Conservation (phyloP, 2,113 vertebrate species). For the Pogonocichla stellata region DNA sequence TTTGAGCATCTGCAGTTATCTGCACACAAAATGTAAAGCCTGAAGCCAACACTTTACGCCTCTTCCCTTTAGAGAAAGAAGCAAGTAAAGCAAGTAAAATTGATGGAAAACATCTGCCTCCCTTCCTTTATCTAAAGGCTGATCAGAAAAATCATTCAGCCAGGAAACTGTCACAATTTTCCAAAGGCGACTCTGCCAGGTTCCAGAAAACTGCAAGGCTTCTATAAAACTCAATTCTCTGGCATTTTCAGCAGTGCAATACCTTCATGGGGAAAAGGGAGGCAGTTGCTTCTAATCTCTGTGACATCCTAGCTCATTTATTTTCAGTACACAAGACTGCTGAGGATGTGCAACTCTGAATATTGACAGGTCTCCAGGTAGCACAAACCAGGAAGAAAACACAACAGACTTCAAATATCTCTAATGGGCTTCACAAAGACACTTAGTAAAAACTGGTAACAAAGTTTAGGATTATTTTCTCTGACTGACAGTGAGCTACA, state of each 20-base stretch:
- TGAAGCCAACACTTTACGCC: neutral
- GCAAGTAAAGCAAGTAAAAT: too few relatives aligned
- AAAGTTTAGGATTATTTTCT: neutral
- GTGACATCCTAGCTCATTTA: neutral
- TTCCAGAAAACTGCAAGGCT: neutral
- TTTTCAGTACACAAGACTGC: neutral
- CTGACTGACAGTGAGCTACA: neutral
- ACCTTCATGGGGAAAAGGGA: neutral
- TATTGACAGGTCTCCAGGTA: neutral
- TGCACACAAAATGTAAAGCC: neutral
- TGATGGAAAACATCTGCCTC: constrained; percentile 16
- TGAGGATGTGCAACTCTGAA: neutral
- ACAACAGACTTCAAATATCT: neutral
- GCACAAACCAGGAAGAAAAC: neutral
- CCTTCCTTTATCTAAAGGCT: constrained; percentile 8
- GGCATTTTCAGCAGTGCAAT: neutral
- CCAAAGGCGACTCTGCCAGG: neutral
- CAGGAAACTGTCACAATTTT: neutral
- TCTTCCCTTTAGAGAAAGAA: constrained; percentile 9
- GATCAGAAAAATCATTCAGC: neutral
- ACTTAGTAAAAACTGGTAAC: neutral
- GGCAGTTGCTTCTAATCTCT: neutral
- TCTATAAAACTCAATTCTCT: neutral
- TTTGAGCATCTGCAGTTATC: neutral
- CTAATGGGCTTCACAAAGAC: neutral